A percentile compares a stretch with the other conserved stretches of the same genome.
Evolutionary conservation across 2,113 vertebrate genomes (phyloP).

Genomic region (Excalfactoria chinensis): DNA sequence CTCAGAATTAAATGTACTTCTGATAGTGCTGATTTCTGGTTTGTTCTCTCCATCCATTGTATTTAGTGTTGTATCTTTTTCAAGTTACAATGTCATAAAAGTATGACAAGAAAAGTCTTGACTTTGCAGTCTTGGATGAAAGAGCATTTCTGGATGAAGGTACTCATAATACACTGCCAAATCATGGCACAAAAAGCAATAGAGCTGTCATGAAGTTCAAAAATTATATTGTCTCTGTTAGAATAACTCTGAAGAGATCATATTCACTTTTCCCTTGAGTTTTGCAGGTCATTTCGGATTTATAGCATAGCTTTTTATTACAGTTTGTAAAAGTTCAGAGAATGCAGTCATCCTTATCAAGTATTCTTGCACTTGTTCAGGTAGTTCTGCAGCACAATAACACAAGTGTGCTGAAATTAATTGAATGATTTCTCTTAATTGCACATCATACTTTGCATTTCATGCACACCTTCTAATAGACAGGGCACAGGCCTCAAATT

Average conservation of each 20-base stretch:
- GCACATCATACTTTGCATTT: not conserved
- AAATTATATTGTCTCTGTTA: constrained; percentile 78
- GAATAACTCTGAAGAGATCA: constrained; percentile 74
- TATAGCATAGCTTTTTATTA: constrained; percentile 72
- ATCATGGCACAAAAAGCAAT: constrained; percentile 75
- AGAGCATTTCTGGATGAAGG: constrained; percentile 74
- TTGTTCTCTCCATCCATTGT: constrained; percentile 22
- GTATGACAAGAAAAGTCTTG: constrained; percentile 70
- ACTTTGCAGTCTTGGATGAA: constrained; percentile 71
- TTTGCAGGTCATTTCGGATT: constrained; percentile 74
- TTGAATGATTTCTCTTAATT: not conserved
- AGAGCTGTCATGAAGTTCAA: constrained; percentile 80
- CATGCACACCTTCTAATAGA: not conserved
- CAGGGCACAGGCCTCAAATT: not conserved
- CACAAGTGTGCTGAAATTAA: not conserved
- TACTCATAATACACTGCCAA: constrained; percentile 59
- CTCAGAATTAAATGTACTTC: constrained; percentile 14
- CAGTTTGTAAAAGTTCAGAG: constrained; percentile 62
- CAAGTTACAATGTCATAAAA: constrained; percentile 66
- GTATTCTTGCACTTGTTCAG: not conserved
- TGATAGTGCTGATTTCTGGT: constrained; percentile 48
- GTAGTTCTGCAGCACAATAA: not conserved
- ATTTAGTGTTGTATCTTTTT: constrained; percentile 53
- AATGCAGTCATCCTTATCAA: constrained; percentile 51
- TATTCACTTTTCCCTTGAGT: constrained; percentile 72